These are phyloP conservation scores for Drosophila truncata DNA, from an alignment of 1,140 invertebrate species.

Conservation along the genomic window DNA sequence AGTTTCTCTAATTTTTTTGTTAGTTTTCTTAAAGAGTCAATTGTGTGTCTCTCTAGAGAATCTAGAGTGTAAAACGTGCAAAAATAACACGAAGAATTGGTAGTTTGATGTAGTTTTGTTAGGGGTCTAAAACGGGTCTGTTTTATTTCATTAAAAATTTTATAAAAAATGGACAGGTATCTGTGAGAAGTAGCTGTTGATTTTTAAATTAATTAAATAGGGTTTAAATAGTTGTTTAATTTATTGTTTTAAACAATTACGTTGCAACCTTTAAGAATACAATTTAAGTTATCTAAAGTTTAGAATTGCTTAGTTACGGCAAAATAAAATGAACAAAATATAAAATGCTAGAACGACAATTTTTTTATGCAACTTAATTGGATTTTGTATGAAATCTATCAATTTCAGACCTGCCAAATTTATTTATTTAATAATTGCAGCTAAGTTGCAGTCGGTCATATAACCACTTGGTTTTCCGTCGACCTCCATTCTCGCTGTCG, in stretches of 20 bases:
- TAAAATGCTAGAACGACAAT: background rate
- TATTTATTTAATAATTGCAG: conserved; percentile 9
- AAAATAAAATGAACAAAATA: background rate
- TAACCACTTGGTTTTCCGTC: conserved; percentile 15
- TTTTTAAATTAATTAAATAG: too few relatives aligned
- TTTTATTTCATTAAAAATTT: background rate
- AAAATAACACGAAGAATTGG: conserved; percentile 14
- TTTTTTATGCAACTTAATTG: background rate
- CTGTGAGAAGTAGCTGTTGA: background rate
- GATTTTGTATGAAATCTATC: background rate
- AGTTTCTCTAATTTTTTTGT: conserved; percentile 66
- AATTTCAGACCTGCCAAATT: background rate
- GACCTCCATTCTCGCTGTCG: conserved; percentile 30
- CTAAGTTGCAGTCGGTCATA: conserved; percentile 6
- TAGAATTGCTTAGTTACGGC: too few relatives aligned
- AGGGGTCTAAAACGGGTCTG: background rate
- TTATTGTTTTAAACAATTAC: too few relatives aligned
- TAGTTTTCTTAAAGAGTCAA: conserved; percentile 64
- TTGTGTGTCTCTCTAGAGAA: conserved; percentile 58
- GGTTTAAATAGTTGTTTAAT: too few relatives aligned
- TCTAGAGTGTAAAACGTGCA: conserved; percentile 33
- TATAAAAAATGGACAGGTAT: background rate
- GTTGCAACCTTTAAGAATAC: too few relatives aligned
- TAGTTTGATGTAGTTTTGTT: background rate
- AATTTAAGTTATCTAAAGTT: too few relatives aligned